Evolutionary conservation across 1,140 invertebrate genomes (phyloP).

Genomic region (Galleria mellonella): DNA sequence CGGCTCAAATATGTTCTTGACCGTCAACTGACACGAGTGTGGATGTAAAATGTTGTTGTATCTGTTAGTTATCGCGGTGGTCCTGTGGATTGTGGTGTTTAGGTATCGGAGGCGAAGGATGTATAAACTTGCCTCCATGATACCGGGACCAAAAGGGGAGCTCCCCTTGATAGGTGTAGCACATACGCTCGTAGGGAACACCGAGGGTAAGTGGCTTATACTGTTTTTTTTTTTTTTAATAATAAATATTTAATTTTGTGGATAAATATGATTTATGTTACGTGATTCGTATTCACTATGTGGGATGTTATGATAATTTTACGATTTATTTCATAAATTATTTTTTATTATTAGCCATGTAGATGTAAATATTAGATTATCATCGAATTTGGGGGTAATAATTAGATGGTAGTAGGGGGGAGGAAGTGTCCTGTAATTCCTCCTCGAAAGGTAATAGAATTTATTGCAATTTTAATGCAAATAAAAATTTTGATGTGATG

Average conservation of each 20-base stretch:
- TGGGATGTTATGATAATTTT: neutral
- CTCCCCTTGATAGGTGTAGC: conserved; percentile 38
- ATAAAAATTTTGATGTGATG: no score
- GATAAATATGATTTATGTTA: neutral
- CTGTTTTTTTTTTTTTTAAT: conserved; percentile 1
- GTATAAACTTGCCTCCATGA: conserved; percentile 32
- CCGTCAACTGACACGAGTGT: no score
- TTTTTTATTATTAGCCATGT: no score
- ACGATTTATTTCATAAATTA: neutral
- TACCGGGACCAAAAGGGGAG: conserved; percentile 16
- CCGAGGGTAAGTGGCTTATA: conserved; percentile 38
- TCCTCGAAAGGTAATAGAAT: no score
- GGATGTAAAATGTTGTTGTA: conserved; percentile 31
- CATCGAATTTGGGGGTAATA: no score
- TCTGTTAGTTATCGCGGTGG: conserved; percentile 20
- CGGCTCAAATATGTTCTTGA: neutral
- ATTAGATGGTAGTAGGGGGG: no score
- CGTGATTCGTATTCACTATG: neutral
- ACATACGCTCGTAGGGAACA: conserved; percentile 27
- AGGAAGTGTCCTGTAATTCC: no score
- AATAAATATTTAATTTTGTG: no score
- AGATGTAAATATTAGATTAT: no score
- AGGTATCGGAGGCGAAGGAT: conserved; percentile 37
- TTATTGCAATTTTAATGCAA: no score
- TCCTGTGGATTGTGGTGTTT: conserved; percentile 30